Evolutionary conservation across 2,113 vertebrate species (phyloP).

Genomic region (Lamprotornis superbus): DNA sequence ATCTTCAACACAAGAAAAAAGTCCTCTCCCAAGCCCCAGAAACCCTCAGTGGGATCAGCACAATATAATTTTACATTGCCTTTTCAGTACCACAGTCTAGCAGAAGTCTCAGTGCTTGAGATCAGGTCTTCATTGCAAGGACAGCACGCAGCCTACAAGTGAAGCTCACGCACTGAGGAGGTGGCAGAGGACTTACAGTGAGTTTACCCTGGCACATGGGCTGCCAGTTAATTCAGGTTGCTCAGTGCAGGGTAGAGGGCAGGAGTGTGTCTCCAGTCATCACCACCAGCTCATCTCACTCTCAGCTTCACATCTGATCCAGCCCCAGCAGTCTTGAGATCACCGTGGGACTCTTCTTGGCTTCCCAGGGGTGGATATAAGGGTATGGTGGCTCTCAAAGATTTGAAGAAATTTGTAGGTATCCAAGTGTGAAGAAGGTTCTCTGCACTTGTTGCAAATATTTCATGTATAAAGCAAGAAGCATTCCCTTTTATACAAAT

Average conservation of each 20-base stretch:
- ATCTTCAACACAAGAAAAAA: background rate
- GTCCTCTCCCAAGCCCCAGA: background rate
- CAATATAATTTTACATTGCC: background rate
- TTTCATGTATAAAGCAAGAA: background rate
- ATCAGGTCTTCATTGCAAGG: fast-evolving
- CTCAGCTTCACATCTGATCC: background rate
- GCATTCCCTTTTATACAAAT: background rate
- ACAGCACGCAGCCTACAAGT: background rate
- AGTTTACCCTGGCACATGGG: background rate
- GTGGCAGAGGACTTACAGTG: background rate
- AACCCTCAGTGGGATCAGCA: background rate
- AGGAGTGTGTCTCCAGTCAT: background rate
- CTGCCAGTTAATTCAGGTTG: background rate
- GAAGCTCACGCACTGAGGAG: background rate
- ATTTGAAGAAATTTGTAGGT: background rate
- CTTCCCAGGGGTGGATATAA: background rate
- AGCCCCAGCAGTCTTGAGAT: background rate
- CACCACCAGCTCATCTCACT: background rate
- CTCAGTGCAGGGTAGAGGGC: background rate
- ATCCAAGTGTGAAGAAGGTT: background rate
- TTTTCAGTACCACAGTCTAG: background rate
- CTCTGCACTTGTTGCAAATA: background rate
- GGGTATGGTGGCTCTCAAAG: background rate
- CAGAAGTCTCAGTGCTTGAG: background rate
- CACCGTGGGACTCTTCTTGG: background rate